Evolutionary conservation across 2,888 invertebrate species (phyloP).

Genomic region (Lasioglossum oenotherae): DNA sequence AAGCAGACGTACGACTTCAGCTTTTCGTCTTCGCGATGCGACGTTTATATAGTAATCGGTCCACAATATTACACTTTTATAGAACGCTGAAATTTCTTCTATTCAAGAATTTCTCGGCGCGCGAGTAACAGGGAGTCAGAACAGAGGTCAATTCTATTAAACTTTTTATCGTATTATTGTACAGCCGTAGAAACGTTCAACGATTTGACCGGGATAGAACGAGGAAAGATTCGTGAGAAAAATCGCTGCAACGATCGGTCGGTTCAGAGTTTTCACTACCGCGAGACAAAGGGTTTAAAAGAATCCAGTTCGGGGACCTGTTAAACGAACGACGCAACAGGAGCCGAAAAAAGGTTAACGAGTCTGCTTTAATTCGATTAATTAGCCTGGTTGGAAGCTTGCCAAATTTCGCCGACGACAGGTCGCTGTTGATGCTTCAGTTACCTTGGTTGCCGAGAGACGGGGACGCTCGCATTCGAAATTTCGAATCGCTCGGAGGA

Average conservation of each 20-base stretch:
- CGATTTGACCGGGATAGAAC: neutral
- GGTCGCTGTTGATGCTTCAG: constrained; percentile 39
- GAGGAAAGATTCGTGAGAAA: neutral
- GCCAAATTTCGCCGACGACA: constrained; percentile 47
- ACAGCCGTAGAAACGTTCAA: neutral
- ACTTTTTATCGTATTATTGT: neutral
- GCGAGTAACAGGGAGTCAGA: neutral
- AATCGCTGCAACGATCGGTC: neutral
- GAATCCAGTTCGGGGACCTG: constrained; percentile 17
- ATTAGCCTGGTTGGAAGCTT: constrained; percentile 36
- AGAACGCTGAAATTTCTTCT: neutral
- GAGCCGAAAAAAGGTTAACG: constrained; percentile 43
- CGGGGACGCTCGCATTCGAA: constrained; percentile 1
- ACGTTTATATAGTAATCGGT: neutral
- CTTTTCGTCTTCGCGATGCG: neutral
- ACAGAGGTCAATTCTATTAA: neutral
- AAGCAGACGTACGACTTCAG: neutral
- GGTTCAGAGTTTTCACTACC: neutral
- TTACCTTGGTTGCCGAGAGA: constrained; percentile 33
- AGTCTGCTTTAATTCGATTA: constrained; percentile 55
- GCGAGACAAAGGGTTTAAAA: constrained; percentile 5
- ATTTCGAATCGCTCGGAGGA: neutral
- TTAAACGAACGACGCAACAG: constrained; percentile 42
- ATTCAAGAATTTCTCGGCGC: neutral
- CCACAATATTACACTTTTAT: neutral